phyloP scores from a whole-genome alignment of 2,797 vertebrate genomes.

The Semotilus atromaculatus region DNA sequence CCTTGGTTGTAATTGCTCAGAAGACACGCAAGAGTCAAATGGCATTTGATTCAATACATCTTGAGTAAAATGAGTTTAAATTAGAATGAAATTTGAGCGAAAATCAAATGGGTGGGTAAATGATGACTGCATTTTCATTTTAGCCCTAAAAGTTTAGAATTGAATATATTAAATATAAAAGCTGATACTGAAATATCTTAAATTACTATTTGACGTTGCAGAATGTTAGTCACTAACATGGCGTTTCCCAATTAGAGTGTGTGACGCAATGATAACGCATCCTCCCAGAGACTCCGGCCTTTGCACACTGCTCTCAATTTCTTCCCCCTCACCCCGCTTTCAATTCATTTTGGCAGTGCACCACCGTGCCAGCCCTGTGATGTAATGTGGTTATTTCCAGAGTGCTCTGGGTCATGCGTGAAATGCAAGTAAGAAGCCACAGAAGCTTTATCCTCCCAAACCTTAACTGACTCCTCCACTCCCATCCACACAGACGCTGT shows the following conservation, averaged over 20 bases:
- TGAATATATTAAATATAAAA: background rate
- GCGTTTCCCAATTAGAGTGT: background rate
- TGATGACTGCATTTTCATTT: background rate
- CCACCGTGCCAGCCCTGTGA: constrained; percentile 22
- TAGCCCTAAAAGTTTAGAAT: background rate
- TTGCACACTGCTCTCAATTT: background rate
- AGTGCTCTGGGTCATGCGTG: constrained; percentile 39
- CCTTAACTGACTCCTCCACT: constrained; percentile 36
- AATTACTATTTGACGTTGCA: background rate
- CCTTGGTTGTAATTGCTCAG: no score
- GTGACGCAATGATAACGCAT: background rate
- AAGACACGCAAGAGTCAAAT: no score
- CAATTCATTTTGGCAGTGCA: constrained; percentile 26
- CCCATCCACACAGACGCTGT: constrained; percentile 18
- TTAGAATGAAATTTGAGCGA: background rate
- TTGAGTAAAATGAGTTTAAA: background rate
- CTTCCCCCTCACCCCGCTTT: background rate
- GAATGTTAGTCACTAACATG: background rate
- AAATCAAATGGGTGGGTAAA: background rate
- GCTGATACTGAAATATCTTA: background rate
- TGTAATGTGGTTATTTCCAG: constrained; percentile 43
- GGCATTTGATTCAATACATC: background rate
- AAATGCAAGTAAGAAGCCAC: constrained; percentile 41
- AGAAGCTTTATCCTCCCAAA: constrained; percentile 36
- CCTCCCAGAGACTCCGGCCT: background rate